Conservation (phyloP, 2,113 vertebrate species). For the Pseudopipra pipra region DNA sequence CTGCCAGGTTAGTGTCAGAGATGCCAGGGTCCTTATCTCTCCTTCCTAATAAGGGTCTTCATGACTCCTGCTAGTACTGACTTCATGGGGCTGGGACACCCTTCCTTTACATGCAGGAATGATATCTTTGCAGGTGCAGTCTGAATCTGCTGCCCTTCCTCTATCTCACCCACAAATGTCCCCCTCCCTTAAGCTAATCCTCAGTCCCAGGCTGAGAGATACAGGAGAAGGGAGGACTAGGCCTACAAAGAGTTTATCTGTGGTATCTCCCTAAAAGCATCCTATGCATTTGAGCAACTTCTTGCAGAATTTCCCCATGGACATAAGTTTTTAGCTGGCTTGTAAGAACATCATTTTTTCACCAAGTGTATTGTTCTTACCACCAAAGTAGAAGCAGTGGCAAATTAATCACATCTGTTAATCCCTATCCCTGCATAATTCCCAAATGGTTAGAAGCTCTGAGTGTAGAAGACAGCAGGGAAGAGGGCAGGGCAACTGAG, state of each 20-base stretch:
- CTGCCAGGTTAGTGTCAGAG: background rate
- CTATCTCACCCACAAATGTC: background rate
- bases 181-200: background rate
- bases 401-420: background rate
- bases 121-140: background rate
- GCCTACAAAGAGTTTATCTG: background rate
- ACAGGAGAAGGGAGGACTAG: background rate
- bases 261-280: background rate
- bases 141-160: background rate
- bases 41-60: background rate
- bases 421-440: background rate
- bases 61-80: background rate
- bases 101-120: background rate
- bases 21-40: background rate
- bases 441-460: background rate
- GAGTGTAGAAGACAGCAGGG: background rate
- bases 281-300: background rate
- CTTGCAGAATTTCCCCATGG: background rate
- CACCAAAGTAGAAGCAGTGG: background rate
- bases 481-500: background rate
- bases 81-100: background rate
- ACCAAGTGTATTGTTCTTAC: background rate
- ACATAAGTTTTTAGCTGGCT: background rate
- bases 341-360: background rate
- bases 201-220: background rate